Base-by-base conservation (phyloP, 2,888 invertebrate species). In the Asteroscopus sphinx region DNA sequence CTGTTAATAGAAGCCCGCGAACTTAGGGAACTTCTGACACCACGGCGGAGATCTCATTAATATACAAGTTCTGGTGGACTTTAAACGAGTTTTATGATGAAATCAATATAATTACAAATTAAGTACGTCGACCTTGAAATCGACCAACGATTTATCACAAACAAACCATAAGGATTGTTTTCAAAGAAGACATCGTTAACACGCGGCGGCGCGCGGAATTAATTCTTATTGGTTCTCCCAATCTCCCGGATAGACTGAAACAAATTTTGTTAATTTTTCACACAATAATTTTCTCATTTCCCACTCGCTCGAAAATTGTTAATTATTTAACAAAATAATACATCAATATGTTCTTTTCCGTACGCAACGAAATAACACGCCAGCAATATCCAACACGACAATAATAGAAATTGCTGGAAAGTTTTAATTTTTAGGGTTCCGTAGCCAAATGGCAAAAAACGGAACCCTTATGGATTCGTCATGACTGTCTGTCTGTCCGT, bases 41-140 rank as follows among this genome's bases (percentile, higher is more conserved):
- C 17, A 17, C 44, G 11, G 16, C 30, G 36, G 12, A 2, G 5
- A 28, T 16, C 13, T 35, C 13, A 33, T 33, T 39, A 28, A 28
- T 52, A 37, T 21, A 21, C n/a, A 39, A 35, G 3, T 42, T 30
- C 48, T 40, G 30, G 42, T 32, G 44, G 44, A 66, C 39, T 25
- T 54, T 47, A 28, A 47, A 60, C 44, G 42, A 60, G 46, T 57
- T 66, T 17, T 32, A 9, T 35, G 37, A 57, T 60, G 25, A 33
- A 47, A 35, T 49, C 32, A 37, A 49, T 40, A 36, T 59, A 30
- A 46, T 28, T 45, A 12, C 15, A 36, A 53, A 26, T 51, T 17
- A 70, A 44, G n/a, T n/a, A n/a, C 44, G 28, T 48, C 21, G 49
- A 25, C 56, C 53, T 15, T 56, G 59, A 56, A 42, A 12, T 16